Base-by-base conservation (phyloP, 2,888 invertebrate genomes). In the Cistogaster globosa region DNA sequence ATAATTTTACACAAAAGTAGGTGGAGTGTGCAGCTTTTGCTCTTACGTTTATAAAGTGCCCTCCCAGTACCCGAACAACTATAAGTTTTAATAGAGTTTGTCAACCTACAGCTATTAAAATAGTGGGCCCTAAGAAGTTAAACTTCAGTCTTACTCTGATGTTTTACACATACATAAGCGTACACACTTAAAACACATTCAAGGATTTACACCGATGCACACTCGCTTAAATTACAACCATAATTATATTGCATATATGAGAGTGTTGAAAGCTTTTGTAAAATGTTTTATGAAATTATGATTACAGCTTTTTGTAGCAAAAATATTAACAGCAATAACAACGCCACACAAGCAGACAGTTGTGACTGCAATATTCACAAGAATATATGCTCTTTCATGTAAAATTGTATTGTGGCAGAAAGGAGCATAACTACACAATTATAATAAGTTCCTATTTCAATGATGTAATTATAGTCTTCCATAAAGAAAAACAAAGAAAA, bases 241-340 rank as follows among this genome's bases (percentile, higher is more conserved):
- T 48, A 48, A 48, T 42, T 42, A 12, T 12, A 42, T 42, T 18
- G 51, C 51, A 18, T 51, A 18, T 51, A 0, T n/a, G 20, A 65
- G 48, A 72, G 75, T 26, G 42, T 48, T 48, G 90, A 90, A 90
- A 90, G 90, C 90, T 90, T 90, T 90, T 90, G 90, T 90, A 89
- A 89, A 90, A 90, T 90, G 88, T 90, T 90, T 90, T 90, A 90
- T 90, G 90, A 90, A 90, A 90, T 90, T 90, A 90, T 90, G 90
- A 89, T 90, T 90, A 90, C 89, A 89, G 89, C 89, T 89, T 79
- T 82, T 85, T 78, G 63, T 76, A 16, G 5, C 16, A 48, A 48
- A 48, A 2, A 48, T n/a, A 48, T 12, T 48, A 48, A n/a, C 16
- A 48, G 16, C 45, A 48, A 14, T 2, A n/a, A 48, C 45, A 48